Base-by-base conservation (phyloP, 2,113 vertebrate genomes). In the Nyctereutes procyonoides region DNA sequence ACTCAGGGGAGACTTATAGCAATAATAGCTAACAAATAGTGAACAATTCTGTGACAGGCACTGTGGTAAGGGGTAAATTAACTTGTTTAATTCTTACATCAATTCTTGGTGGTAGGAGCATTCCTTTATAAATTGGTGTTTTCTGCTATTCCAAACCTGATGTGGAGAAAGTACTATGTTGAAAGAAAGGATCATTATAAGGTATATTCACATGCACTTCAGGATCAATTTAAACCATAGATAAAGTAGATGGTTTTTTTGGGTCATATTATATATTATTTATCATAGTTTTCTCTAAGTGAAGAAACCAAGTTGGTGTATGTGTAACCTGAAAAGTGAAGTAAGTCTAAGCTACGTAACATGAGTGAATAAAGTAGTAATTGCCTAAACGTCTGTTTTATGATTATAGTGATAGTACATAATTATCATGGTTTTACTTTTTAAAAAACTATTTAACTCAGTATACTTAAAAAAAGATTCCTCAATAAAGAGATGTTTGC, bases 401-500 rank as follows among this genome's bases (percentile, higher is more conserved):
- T 79, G 82, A 32, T 51, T 90, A 17, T 71, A 85, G n/a, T 92
- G 22, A 76, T 5, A 60, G 2, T 88, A 16, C 85, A 14, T 77
- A 84, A 62, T 94, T 69, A 82, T 88, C 51, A 74, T 84, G 51
- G 14, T 91, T 94, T 90, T 88, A 11, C 22, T 58, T 88, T 86
- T 92, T 62, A 35, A 38, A 35, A 87, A 81, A 16, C 35, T 55
- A 87, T 8, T 79, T 83, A 85, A 67, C 30, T 92, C 8, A 79
- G 13, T 38, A 63, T 56, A 79, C 53, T 79, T 30, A n/a, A 55
- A 95, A 80, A 74, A 62, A 43, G 67, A 20, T 28, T 94, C n/a
- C 83, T 73, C 26, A 95, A 2, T 87, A 86, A 95, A 93, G 35
- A 94, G 6, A n/a, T 94, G 17, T 92, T 95, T 97, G n/a, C 55